Percentiles rank a stretch among this genome's conserved stretches.
phyloP scores from a whole-genome alignment of 2,888 invertebrate species.

The Corythucha ciliata region DNA sequence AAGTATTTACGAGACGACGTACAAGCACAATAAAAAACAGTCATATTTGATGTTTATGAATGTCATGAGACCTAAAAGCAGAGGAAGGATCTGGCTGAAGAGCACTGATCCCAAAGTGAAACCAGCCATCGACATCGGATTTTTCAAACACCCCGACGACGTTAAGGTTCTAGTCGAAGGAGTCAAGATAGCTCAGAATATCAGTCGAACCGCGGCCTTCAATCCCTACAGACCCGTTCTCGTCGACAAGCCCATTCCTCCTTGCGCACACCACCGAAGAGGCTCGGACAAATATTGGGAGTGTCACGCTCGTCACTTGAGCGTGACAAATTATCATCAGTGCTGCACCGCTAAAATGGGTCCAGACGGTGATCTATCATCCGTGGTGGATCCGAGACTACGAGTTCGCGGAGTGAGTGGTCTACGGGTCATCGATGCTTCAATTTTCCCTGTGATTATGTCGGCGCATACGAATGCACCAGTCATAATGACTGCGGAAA shows the following conservation, averaged over 20 bases:
- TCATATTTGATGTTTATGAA: slow-evolving; percentile 53
- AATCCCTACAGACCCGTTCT: slow-evolving; percentile 49
- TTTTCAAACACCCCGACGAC: slow-evolving; percentile 53
- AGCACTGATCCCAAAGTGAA: slow-evolving; percentile 54
- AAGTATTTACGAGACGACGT: slow-evolving; percentile 42
- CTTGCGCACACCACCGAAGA: slow-evolving; percentile 47
- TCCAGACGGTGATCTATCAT: slow-evolving; percentile 44
- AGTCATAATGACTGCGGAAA: slow-evolving; percentile 64
- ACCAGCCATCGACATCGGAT: slow-evolving; percentile 60
- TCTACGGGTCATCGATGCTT: slow-evolving; percentile 58
- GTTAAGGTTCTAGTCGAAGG: slow-evolving; percentile 52
- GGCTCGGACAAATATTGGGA: slow-evolving; percentile 57
- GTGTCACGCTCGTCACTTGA: slow-evolving; percentile 51
- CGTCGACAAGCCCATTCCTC: slow-evolving; percentile 47
- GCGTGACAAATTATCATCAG: slow-evolving; percentile 58
- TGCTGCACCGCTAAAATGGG: slow-evolving; percentile 51
- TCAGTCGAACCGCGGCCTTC: slow-evolving; percentile 50
- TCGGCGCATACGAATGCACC: slow-evolving; percentile 59
- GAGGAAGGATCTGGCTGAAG: slow-evolving; percentile 56
- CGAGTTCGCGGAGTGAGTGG: slow-evolving; percentile 51
- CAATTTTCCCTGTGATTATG: slow-evolving; percentile 56
- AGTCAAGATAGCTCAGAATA: slow-evolving; percentile 46
- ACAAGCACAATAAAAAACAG: slow-evolving; percentile 42
- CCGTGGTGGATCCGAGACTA: slow-evolving; percentile 51
- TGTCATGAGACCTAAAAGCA: slow-evolving; percentile 57